phyloP scores from a whole-genome alignment of 37 sponge, comb jelly and placozoan genomes.

The Bolinopsis microptera region DNA sequence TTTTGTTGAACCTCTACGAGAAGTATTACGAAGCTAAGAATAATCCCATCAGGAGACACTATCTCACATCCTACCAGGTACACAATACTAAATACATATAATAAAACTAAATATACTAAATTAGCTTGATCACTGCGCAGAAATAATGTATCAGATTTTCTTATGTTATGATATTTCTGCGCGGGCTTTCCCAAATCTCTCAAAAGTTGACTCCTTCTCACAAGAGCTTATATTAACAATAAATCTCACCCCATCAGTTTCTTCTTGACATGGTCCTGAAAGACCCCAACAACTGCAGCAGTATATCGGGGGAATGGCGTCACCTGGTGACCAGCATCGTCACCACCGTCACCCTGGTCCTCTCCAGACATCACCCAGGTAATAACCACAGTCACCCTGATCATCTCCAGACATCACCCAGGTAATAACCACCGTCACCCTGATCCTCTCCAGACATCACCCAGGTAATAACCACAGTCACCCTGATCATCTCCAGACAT shows the following conservation, averaged over 20 bases:
- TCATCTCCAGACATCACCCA: background rate
- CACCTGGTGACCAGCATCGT: background rate
- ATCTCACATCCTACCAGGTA: background rate
- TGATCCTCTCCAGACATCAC: background rate
- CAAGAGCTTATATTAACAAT: too few species aligned
- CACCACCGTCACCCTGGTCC: background rate
- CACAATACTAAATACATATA: too few species aligned
- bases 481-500: background rate
- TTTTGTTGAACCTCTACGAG: background rate
- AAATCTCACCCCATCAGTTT: background rate
- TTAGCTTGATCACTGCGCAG: too few species aligned
- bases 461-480: background rate
- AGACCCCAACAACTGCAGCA: background rate
- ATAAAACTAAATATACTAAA: too few species aligned
- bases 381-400: background rate
- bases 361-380: background rate
- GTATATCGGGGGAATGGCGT: slow-evolving; percentile 3
- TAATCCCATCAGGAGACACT: background rate
- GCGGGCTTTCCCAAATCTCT: too few species aligned
- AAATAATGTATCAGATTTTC: too few species aligned
- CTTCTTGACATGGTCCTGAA: background rate
- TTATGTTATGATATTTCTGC: too few species aligned
- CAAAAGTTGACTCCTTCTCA: too few species aligned
- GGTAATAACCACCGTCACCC: background rate
- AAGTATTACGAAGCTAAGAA: background rate